Conservation (phyloP, 2,888 invertebrate genomes). For the Hipparchia sbordonii region DNA sequence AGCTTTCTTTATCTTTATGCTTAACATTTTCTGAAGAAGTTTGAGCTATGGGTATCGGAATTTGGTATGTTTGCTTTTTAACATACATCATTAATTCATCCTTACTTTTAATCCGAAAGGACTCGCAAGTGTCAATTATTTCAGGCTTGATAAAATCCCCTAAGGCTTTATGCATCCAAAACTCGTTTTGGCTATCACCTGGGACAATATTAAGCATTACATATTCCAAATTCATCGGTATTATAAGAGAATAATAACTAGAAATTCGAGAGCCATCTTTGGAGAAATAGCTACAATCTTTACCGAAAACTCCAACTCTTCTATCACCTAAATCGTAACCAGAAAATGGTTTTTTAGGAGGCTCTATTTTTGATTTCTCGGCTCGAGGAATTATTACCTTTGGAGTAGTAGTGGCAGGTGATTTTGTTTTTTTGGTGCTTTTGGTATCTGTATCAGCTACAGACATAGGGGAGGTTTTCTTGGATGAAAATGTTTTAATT, state of each 20-base stretch:
- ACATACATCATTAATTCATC: conserved; percentile 65
- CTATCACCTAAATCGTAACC: conserved; percentile 72
- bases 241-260: conserved; percentile 61
- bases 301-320: conserved; percentile 73
- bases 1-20: conserved; percentile 45
- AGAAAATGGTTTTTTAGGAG: conserved; percentile 57
- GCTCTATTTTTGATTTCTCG: conserved; percentile 39
- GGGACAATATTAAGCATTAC: conserved; percentile 61
- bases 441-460: conserved; percentile 52
- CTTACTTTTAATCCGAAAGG: conserved; percentile 66
- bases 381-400: conserved; percentile 44
- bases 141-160: conserved; percentile 53
- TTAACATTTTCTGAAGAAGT: conserved; percentile 42
- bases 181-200: conserved; percentile 62
- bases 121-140: conserved; percentile 57
- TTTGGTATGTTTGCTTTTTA: conserved; percentile 57
- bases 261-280: conserved; percentile 66
- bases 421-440: conserved; percentile 57
- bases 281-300: conserved; percentile 67
- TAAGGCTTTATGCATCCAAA: conserved; percentile 69
- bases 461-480: conserved; percentile 48
- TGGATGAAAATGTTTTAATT: conserved; percentile 39
- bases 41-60: conserved; percentile 42
- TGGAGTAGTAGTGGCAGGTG: conserved; percentile 46
- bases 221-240: conserved; percentile 68